Conservation (phyloP, 2,113 vertebrate genomes). For the Platycercus adscitus region DNA sequence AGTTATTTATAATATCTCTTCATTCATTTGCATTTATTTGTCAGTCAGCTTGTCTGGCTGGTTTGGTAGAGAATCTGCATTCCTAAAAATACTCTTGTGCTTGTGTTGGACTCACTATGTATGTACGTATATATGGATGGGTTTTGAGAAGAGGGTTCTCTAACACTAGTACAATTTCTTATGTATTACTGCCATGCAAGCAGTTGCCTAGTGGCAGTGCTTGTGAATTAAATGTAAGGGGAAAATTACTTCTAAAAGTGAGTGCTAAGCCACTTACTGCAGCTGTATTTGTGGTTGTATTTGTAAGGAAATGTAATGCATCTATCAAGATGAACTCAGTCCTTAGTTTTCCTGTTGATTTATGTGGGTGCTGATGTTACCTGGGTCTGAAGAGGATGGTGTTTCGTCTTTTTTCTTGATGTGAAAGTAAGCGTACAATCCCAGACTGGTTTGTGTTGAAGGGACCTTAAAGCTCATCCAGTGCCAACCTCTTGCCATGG, state of each 20-base stretch:
- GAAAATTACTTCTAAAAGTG: not conserved
- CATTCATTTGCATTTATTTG: not conserved
- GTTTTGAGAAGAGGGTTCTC: not conserved
- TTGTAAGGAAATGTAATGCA: not conserved
- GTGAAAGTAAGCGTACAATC: not conserved
- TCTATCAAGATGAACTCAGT: accelerated
- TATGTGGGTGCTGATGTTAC: not conserved
- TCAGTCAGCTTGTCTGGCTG: slow-evolving; percentile 1
- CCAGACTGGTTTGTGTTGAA: not conserved
- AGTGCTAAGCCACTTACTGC: not conserved
- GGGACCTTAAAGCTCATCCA: not conserved
- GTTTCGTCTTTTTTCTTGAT: not conserved
- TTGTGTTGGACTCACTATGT: not conserved
- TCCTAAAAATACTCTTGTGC: not conserved
- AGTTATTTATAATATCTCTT: not conserved
- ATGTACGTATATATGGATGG: not conserved
- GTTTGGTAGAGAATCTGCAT: not conserved
- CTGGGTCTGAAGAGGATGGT: not conserved
- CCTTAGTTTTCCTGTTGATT: not conserved
- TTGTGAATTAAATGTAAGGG: not conserved
- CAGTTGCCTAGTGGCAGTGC: not conserved
- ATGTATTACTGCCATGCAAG: not conserved
- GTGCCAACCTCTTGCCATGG: accelerated
- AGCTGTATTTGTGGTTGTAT: not conserved
- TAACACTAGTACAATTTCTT: not conserved